These are phyloP conservation scores for Parnassius smintheus DNA, from an alignment of 2,888 invertebrate genomes.

Conservation along the genomic window DNA sequence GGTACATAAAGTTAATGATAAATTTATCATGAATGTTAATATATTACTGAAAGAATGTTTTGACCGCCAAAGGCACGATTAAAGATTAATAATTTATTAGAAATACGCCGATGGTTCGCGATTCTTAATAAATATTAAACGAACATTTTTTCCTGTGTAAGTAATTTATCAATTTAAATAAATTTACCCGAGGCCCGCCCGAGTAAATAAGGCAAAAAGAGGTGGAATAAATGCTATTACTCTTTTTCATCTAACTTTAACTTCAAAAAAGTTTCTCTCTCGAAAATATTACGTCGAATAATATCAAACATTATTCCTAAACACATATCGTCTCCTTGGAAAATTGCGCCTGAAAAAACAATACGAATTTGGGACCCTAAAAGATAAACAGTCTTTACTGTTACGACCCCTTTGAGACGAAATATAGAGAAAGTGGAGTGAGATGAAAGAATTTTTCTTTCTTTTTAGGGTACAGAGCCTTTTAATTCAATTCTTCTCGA, in stretches of 20 bases:
- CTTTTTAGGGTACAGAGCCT: slow-evolving; percentile 14
- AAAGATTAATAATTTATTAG: slow-evolving; percentile 5
- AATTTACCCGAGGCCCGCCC: slow-evolving; percentile 24
- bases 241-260: slow-evolving; percentile 16
- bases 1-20: too few species aligned
- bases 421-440: slow-evolving; percentile 9
- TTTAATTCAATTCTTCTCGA: slow-evolving; percentile 20
- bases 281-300: slow-evolving; percentile 13
- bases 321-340: slow-evolving; percentile 15
- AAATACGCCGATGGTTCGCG: slow-evolving; percentile 10
- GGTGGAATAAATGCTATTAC: slow-evolving; percentile 21
- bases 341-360: slow-evolving; percentile 20
- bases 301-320: slow-evolving; percentile 18
- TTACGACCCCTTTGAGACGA: slow-evolving; percentile 25
- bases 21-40: too few species aligned
- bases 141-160: slow-evolving; percentile 15
- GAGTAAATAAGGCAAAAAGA: slow-evolving; percentile 17
- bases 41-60: background rate
- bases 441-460: slow-evolving; percentile 18
- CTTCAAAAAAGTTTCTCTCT: slow-evolving; percentile 6
- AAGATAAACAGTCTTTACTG: slow-evolving; percentile 26
- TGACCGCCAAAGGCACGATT: background rate
- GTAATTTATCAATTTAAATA: slow-evolving; percentile 30
- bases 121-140: slow-evolving; percentile 24
- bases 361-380: slow-evolving; percentile 24